These are phyloP conservation scores for Styela clava DNA, from an alignment of 23 tunicate genomes.

Conservation along the genomic window DNA sequence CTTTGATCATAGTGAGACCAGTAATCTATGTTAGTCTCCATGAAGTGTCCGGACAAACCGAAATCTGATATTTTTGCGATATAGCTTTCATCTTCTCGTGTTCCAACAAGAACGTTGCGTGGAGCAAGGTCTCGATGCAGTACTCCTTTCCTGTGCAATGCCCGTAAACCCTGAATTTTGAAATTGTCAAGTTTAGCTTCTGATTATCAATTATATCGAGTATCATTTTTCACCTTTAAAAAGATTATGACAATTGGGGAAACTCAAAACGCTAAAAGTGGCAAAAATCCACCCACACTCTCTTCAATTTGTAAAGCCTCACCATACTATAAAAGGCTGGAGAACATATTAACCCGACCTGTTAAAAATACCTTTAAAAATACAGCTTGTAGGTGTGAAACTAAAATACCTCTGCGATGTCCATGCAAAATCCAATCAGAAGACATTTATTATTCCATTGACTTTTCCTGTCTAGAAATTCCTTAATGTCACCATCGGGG, in stretches of 20 bases:
- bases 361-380: too few relatives aligned
- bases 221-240: too few relatives aligned
- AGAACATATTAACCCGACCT: too few relatives aligned
- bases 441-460: background rate
- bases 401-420: background rate
- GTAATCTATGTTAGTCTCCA: too few relatives aligned
- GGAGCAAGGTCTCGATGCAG: background rate
- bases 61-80: constrained; percentile 5
- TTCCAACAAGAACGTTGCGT: background rate
- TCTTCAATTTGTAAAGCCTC: too few relatives aligned
- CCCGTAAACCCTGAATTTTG: background rate
- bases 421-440: background rate
- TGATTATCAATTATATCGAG: too few relatives aligned
- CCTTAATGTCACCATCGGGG: background rate
- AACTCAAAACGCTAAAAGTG: too few relatives aligned
- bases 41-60: background rate
- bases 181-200: background rate
- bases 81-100: background rate
- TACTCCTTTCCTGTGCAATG: background rate
- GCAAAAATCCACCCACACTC: too few relatives aligned
- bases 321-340: too few relatives aligned
- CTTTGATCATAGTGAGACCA: too few relatives aligned
- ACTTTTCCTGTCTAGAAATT: background rate
- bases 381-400: too few relatives aligned
- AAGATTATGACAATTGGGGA: too few relatives aligned